These are phyloP conservation scores for Chymomyza costata DNA, from an alignment of 1,140 invertebrate genomes.

Conservation along the genomic window DNA sequence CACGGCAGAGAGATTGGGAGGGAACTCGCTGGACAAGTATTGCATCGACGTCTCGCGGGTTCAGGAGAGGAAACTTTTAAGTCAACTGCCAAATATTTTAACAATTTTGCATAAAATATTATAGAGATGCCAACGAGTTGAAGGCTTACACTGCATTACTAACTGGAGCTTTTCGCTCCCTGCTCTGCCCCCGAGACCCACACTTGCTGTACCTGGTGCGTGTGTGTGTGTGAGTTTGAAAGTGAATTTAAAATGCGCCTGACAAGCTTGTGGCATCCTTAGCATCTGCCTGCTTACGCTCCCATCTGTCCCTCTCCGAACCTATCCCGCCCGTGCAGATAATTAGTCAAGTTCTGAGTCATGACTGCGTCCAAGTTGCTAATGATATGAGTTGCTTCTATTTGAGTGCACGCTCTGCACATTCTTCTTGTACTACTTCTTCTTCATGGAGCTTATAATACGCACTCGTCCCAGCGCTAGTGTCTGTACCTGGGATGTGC, in stretches of 20 bases:
- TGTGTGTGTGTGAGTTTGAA: slow-evolving; percentile 32
- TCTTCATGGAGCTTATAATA: no score
- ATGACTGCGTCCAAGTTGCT: background rate
- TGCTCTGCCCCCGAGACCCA: no score
- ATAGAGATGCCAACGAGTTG: slow-evolving; percentile 33
- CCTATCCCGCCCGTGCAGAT: slow-evolving; percentile 15
- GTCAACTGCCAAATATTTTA: slow-evolving; percentile 67
- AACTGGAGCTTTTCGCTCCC: background rate
- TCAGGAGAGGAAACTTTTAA: slow-evolving; percentile 56
- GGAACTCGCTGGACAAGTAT: slow-evolving; percentile 28
- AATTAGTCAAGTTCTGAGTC: slow-evolving; percentile 27
- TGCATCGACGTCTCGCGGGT: background rate
- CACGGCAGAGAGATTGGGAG: slow-evolving; percentile 54
- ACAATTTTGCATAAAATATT: slow-evolving; percentile 71
- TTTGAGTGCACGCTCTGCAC: no score
- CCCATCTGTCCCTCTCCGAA: no score
- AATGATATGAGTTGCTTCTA: background rate
- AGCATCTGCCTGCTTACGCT: background rate
- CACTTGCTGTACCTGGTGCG: background rate
- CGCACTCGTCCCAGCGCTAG: no score
- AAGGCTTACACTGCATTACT: no score
- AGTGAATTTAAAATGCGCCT: slow-evolving; percentile 42
- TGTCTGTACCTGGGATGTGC: no score
- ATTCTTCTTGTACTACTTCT: no score
- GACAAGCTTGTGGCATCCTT: background rate